A percentile compares a stretch with the other conserved stretches of the same genome.
These are phyloP conservation scores for Syngnathoides biaculeatus DNA, from an alignment of 2,113 vertebrate genomes.

Conservation along the genomic window DNA sequence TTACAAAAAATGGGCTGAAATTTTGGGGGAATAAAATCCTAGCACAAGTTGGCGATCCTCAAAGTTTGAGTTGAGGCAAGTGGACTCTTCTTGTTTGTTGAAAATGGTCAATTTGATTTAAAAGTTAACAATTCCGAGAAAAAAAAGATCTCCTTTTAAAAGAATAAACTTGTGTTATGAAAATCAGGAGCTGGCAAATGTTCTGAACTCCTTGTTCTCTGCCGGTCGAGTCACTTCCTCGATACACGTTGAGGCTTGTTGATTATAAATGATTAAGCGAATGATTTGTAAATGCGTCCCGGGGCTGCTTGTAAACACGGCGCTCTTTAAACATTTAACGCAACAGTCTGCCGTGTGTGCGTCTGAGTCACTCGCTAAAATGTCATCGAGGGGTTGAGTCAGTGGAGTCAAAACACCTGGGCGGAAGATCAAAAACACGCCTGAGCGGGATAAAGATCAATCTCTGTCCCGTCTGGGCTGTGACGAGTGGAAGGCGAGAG, in stretches of 20 bases:
- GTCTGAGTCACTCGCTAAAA: constrained; percentile 34
- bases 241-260: neutral
- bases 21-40: too few species aligned
- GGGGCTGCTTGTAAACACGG: neutral
- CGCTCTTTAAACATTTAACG: neutral
- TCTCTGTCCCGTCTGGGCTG: constrained; percentile 50
- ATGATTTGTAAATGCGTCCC: neutral
- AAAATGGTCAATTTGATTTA: neutral
- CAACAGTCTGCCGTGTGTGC: constrained; percentile 22
- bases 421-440: constrained; percentile 49
- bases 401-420: constrained; percentile 64
- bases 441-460: constrained; percentile 44
- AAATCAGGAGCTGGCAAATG: neutral
- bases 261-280: neutral
- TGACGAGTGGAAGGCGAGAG: constrained; percentile 47
- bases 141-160: neutral
- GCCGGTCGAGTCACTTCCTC: neutral
- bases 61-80: too few species aligned
- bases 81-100: too few species aligned
- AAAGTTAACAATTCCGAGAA: neutral
- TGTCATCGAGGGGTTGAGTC: constrained; percentile 50
- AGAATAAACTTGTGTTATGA: neutral
- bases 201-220: neutral
- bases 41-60: too few species aligned
- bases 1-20: too few species aligned